Evolutionary conservation across 2,797 vertebrate species (phyloP).

Genomic region (Masticophis lateralis): DNA sequence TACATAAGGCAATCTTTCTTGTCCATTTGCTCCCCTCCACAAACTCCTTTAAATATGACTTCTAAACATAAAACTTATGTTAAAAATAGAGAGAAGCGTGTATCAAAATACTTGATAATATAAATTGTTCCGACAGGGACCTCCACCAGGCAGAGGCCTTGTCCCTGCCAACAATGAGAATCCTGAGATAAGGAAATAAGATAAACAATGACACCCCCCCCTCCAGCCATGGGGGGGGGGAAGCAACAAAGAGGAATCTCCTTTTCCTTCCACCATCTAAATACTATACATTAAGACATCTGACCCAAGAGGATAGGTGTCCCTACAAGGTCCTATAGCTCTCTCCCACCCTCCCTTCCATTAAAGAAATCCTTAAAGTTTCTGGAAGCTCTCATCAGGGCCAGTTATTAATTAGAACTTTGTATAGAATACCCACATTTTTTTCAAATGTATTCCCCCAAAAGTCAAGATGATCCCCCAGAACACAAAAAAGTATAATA

Average conservation of each 20-base stretch:
- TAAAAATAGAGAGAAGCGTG: constrained; percentile 8
- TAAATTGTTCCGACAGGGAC: neutral
- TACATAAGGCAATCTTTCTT: neutral
- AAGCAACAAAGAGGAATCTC: neutral
- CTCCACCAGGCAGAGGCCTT: neutral
- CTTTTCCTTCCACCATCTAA: neutral
- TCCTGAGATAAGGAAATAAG: neutral
- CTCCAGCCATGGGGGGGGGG: too few species aligned
- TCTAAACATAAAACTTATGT: neutral
- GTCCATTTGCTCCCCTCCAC: constrained; percentile 9
- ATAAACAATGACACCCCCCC: neutral
- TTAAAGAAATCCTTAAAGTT: neutral
- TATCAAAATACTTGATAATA: neutral
- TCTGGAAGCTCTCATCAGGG: neutral
- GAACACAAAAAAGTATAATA: neutral
- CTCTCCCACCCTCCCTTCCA: neutral
- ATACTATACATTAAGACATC: neutral
- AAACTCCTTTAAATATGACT: constrained; percentile 18
- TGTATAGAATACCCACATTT: neutral
- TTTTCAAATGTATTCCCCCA: too few species aligned
- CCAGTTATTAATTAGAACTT: neutral
- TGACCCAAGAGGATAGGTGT: neutral
- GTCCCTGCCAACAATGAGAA: neutral
- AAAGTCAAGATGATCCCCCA: neutral
- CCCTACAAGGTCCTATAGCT: neutral